Percentiles rank a stretch among this genome's conserved stretches.
Evolutionary conservation across 2,888 invertebrate genomes (phyloP).

Genomic region (Xestia ashworthii): DNA sequence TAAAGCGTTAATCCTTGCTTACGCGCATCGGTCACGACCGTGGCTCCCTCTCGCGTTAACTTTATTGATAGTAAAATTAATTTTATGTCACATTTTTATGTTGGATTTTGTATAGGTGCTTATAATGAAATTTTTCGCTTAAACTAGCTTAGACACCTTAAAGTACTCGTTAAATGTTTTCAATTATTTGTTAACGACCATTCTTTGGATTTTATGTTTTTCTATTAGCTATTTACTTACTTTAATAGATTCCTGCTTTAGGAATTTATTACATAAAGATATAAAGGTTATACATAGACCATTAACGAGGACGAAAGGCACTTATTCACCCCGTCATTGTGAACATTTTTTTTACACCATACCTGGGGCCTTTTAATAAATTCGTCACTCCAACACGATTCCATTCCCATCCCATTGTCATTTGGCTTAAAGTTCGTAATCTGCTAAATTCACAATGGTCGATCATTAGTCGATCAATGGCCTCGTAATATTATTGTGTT

Average conservation of each 20-base stretch:
- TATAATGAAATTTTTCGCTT: constrained; percentile 45
- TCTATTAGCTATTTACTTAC: constrained; percentile 20
- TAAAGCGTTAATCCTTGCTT: constrained; percentile 75
- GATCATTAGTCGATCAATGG: too few relatives aligned
- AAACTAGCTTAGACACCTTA: constrained; percentile 1
- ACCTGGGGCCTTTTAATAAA: too few relatives aligned
- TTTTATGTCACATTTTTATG: constrained; percentile 60
- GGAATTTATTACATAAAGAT: constrained; percentile 2
- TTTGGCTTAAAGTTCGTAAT: too few relatives aligned
- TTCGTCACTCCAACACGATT: too few relatives aligned
- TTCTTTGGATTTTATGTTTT: constrained; percentile 15
- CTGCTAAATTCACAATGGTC: too few relatives aligned
- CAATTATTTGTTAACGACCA: constrained; percentile 49
- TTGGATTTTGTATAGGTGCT: constrained; percentile 15
- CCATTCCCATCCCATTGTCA: too few relatives aligned
- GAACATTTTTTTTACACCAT: too few relatives aligned
- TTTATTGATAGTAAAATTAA: constrained; percentile 69
- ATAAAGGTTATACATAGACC: too few relatives aligned
- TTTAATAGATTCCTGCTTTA: constrained; percentile 24
- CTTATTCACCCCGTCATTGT: too few relatives aligned
- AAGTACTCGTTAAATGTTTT: constrained; percentile 36
- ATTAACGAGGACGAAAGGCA: too few relatives aligned
- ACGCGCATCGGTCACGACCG: constrained; percentile 75
- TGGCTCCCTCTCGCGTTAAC: constrained; percentile 63
- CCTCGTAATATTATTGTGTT: too few relatives aligned